These are phyloP conservation scores for Caracal caracal DNA, from an alignment of 2,113 vertebrate species.

Conservation along the genomic window DNA sequence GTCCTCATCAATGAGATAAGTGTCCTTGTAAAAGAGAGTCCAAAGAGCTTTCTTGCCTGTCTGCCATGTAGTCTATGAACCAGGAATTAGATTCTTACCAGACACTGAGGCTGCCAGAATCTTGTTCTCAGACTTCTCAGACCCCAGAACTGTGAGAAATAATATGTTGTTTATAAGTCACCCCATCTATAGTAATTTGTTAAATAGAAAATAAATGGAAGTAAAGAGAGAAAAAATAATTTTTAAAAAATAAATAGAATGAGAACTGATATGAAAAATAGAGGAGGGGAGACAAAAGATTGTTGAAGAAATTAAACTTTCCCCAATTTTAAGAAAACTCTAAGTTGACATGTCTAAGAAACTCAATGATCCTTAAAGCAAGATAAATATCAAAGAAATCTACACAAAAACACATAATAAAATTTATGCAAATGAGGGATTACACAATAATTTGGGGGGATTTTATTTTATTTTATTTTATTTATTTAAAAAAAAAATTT, in stretches of 20 bases:
- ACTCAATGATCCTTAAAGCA: not conserved
- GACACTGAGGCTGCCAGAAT: not conserved
- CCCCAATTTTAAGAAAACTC: not conserved
- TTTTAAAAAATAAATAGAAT: not conserved
- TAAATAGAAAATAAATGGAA: not conserved
- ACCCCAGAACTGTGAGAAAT: not conserved
- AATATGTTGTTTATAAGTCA: not conserved
- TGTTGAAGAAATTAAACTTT: conserved; percentile 5
- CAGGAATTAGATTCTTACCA: not conserved
- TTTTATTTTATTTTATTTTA: too few relatives aligned
- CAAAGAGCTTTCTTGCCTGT: not conserved
- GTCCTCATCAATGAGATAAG: not conserved
- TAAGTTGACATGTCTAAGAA: not conserved
- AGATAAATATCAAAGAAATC: not conserved
- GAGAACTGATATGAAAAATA: not conserved
- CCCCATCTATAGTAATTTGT: not conserved
- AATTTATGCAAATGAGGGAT: not conserved
- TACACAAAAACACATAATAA: not conserved
- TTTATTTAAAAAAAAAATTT: too few relatives aligned
- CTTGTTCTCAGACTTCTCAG: not conserved
- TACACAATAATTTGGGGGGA: not conserved
- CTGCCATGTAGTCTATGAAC: not conserved
- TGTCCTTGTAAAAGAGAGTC: not conserved
- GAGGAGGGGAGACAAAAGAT: not conserved
- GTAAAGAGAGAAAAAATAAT: not conserved